Percentiles rank a stretch among this genome's conserved stretches.
These are phyloP conservation scores for Cebidichthys violaceus DNA, from an alignment of 2,113 vertebrate species.

Conservation along the genomic window DNA sequence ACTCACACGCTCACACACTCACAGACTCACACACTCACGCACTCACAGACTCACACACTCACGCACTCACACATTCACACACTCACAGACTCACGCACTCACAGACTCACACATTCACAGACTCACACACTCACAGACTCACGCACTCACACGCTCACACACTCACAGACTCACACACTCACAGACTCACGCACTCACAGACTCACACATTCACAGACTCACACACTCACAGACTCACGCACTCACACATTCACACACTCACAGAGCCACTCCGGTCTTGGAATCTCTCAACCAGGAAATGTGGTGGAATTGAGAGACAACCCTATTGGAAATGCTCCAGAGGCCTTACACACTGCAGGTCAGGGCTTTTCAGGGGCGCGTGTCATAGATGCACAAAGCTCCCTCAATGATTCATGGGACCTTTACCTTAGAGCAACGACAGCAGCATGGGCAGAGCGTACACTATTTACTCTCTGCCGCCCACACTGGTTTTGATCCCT, in stretches of 20 bases:
- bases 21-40: no score
- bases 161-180: no score
- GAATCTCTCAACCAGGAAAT: conserved; percentile 46
- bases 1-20: no score
- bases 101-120: no score
- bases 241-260: not conserved
- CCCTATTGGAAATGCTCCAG: conserved; percentile 33
- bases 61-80: not conserved
- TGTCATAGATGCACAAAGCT: conserved; percentile 47
- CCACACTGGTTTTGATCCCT: not conserved
- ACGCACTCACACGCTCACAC: no score
- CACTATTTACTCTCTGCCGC: conserved; percentile 11
- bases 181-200: no score
- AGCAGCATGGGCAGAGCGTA: not conserved
- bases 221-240: no score
- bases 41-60: no score
- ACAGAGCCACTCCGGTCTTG: not conserved
- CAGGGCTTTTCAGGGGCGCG: conserved; percentile 23
- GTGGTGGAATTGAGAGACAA: conserved; percentile 36
- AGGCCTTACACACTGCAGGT: conserved; percentile 26
- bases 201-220: no score
- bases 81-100: not conserved
- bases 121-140: no score
- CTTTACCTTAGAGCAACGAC: conserved; percentile 38
- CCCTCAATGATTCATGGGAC: conserved; percentile 65